Evolutionary conservation across 2,888 invertebrate genomes (phyloP).

Genomic region (Meta bourneti): DNA sequence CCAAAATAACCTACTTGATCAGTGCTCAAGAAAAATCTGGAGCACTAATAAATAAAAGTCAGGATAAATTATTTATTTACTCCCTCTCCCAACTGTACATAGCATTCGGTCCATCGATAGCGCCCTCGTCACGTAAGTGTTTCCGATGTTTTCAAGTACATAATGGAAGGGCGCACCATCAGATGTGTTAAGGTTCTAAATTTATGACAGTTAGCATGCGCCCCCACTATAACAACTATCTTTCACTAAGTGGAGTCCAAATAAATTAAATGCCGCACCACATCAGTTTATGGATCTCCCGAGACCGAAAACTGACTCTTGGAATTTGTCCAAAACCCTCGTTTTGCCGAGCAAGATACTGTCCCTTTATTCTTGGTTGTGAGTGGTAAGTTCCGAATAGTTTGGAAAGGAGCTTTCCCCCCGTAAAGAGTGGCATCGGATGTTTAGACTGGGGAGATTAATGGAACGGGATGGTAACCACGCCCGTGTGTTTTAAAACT

Average conservation of each 20-base stretch:
- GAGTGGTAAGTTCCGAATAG: not conserved
- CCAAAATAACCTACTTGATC: too few relatives aligned
- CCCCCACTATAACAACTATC: not conserved
- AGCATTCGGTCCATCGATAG: not conserved
- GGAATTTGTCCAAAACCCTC: constrained; percentile 5
- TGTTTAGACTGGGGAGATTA: not conserved
- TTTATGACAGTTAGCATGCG: not conserved
- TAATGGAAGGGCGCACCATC: too few relatives aligned
- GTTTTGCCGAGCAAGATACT: too few relatives aligned
- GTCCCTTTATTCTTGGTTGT: too few relatives aligned
- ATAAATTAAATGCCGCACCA: constrained; percentile 28
- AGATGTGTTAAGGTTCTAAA: not conserved
- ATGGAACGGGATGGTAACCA: not conserved
- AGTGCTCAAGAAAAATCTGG: too few relatives aligned
- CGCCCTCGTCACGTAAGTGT: too few relatives aligned
- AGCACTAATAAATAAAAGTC: not conserved
- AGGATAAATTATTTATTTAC: not conserved
- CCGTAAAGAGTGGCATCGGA: not conserved
- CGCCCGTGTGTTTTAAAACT: constrained; percentile 1
- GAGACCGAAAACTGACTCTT: constrained; percentile 7
- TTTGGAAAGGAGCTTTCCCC: not conserved
- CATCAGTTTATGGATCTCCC: constrained; percentile 7
- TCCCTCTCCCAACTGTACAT: not conserved
- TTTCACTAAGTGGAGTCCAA: constrained; percentile 7
- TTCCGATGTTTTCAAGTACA: too few relatives aligned